Base-by-base conservation (phyloP, 2,113 vertebrate species). In the Acrocephalus kingi region DNA sequence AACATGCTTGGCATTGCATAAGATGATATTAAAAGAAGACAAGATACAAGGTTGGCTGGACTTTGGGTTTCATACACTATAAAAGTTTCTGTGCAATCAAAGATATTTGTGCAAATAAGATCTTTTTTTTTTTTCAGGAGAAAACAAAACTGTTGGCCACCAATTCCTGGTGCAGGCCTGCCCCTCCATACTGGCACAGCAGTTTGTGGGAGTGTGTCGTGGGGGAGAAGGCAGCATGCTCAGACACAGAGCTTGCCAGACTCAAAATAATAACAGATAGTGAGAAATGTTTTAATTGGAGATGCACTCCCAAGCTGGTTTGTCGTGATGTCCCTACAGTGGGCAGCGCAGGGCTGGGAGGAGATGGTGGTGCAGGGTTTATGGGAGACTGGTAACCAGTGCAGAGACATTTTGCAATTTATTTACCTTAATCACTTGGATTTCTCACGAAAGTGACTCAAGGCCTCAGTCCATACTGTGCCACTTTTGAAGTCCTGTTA, bases 111-210 rank as follows among this genome's bases (percentile, higher is more conserved):
- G 31, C n/a, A 52, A 24, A 17, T 49, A 35, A 18, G 16, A 20
- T 4, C 4, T 21, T 19, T 64, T 35, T 35, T 35, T 35, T 39
- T 37, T 14, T 0, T 0, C 22, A 58, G 78, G 33, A 84, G 46
- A 28, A 56, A 4, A 68, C 49, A 68, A 10, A 62, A 31, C 30
- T 52, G 35, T 20, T 81, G 82, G 15, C 24, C 27, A 11, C 2
- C 22, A 54, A 17, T 46, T 78, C 20, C 35, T 59, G n/a, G 15
- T 18, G 17, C 27, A 89, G 55, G 5, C n/a, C 66, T 68, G 39
- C 15, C 17, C 23, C 5, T 94, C 37, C 0, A 0, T 8, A 8
- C 2, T 45, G 51, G 37, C 24, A 5, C 20, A 45, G 20, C 13
- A 25, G 11, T 48, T 68, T 75, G 8, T 61, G n/a, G 31, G 31